Base-by-base conservation (phyloP, 2,797 vertebrate species). In the Zenarchopterus dispar region DNA sequence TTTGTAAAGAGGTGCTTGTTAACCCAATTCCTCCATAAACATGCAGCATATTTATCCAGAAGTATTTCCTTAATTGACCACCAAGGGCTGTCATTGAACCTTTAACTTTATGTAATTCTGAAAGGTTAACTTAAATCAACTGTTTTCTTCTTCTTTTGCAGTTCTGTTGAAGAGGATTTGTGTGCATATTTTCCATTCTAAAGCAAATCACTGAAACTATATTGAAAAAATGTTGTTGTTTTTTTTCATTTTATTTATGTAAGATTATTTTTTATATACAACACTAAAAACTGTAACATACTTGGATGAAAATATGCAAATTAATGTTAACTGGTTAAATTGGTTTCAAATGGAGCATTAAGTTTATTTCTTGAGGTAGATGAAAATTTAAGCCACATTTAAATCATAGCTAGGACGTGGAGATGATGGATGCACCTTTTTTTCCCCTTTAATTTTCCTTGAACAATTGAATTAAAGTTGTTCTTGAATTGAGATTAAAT, bases 161-260 rank as follows among this genome's bases (percentile, higher is more conserved):
- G 96, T 97, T 97, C 93, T 97, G 93, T 80, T 97, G 93, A 97
- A 77, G 80, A 11, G 17, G 53, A 74, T 11, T 1, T 9, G 4
- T 48, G 18, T 53, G 36, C 63, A 73, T 8, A 17, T 8, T 17
- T 62, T 59, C 56, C 21, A 23, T 44, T 42, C 28, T 67, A 75
- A 69, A 55, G 62, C 39, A 54, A 70, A 75, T 56, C 21, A 48
- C 46, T 45, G 19, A 70, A 76, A 49, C 73, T 62, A 56, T 55
- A 68, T 77, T 80, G 55, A 59, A 77, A 64, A 50, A 50, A 21
- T 46, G 22, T 18, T 28, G 0, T 26, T 39, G 17, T n/a, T 77
- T 74, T 41, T 21, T 47, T 2, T 24, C 5, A 24, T 41, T 26
- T 50, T 79, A 67, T 36, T 64, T 80, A 81, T 81, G 42, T 70